Evolutionary conservation across 2,113 vertebrate species (phyloP), one percentile per base, ranked within the genome.

Genomic region (Psophia crepitans): DNA sequence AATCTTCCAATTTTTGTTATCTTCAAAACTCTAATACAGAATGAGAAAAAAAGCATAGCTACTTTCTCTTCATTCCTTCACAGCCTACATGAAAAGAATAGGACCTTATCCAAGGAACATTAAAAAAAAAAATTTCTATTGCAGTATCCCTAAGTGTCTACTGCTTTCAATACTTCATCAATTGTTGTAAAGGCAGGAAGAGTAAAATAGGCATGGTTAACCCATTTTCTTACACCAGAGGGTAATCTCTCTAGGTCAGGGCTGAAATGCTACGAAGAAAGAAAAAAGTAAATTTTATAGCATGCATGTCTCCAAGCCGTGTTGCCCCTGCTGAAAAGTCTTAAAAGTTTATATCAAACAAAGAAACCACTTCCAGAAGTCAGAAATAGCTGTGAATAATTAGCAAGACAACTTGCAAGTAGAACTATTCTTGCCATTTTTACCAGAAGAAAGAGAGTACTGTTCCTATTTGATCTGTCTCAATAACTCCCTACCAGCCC

Each of bases 21-120:
- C n/a, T 74, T 30, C 18, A 49, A 86, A 84, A 23, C 9, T 10
- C 20, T 24, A 63, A 32, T 5, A 27, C 0, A 20, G 46, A 82
- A 44, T 1, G 2, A 65, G 6, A n/a, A 60, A 65, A 63, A 73
- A 12, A 1, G 0, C n/a, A n/a, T 1, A 19, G 12, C 49, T 41
- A 56, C 11, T 22, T 68, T 27, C 32, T 66, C 27, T 24, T 65
- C 41, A 54, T 46, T 91, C 26, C 12, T 71, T 27, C 33, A 46
- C 7, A 77, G 43, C 44, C 32, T 33, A 33, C 0, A 0, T 32
- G 12, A 76, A 69, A 71, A 84, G 7, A 83, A 27, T 7, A 66
- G 10, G 35, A 66, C 37, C 26, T 46, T 4, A 64, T 15, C n/a
- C 51, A 94, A 66, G n/a, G 35, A 84, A 64, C 19, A 75, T 8